phyloP scores from a whole-genome alignment of 2,888 invertebrate genomes.

The Campoplex capitator region DNA sequence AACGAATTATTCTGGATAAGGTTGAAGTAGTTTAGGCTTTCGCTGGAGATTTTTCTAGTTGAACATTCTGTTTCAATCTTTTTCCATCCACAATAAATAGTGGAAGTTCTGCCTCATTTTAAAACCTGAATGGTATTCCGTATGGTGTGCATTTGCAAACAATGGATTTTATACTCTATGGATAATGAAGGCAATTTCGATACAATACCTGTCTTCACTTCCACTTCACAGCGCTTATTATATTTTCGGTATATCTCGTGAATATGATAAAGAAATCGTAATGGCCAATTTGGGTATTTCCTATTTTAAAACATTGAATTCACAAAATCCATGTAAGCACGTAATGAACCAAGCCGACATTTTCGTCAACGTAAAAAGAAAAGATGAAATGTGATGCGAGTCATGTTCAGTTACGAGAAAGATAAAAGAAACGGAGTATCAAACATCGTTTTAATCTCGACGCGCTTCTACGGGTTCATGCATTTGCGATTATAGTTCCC shows the following conservation, averaged over 20 bases:
- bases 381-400: constrained; percentile 44
- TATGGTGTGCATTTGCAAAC: no score
- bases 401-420: constrained; percentile 45
- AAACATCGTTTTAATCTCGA: constrained; percentile 74
- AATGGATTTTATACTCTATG: no score
- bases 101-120: background rate
- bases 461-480: constrained; percentile 71
- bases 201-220: background rate
- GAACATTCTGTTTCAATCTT: background rate
- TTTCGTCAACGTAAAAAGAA: constrained; percentile 42
- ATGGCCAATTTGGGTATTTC: background rate
- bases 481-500: constrained; percentile 76
- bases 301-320: background rate
- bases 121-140: no score
- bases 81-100: background rate
- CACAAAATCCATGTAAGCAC: background rate
- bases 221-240: no score
- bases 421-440: constrained; percentile 62
- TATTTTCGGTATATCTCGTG: background rate
- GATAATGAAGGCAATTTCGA: background rate
- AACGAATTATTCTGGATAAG: background rate
- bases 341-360: constrained; percentile 26
- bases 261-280: background rate
- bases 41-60: background rate
- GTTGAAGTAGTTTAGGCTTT: background rate